Base-by-base conservation (phyloP, 2,888 invertebrate species). In the Scaptomyza tumidula region DNA sequence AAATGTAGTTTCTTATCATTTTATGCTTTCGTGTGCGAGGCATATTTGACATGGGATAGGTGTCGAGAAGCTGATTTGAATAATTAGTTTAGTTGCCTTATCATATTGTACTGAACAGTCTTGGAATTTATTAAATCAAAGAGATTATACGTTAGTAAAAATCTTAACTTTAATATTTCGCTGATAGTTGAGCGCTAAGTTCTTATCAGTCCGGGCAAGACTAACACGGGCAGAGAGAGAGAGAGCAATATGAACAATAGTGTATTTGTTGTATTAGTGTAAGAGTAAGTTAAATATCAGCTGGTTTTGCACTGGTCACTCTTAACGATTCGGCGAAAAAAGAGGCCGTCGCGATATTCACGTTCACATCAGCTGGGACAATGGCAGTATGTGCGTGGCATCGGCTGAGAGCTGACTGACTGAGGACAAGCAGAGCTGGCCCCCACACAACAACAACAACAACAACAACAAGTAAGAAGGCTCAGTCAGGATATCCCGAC, bases 361-460 rank as follows among this genome's bases (percentile, higher is more conserved):
- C 33, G 55, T 33, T 60, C 60, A 52, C 48, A 50, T 16, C 63
- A 67, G 64, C 61, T 73, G 78, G 41, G 9, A 14, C 39, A 39
- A 14, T 39, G 41, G 50, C 75, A 82, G 82, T 86, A 69, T 41
- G 65, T 64, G 80, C 83, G 83, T 88, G 86, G 83, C 86, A 82
- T 65, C 70, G 63, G 63, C 44, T 39, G 83, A 79, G 86, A 78
- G 79, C 74, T 50, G 87, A 80, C 82, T 61, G 63, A 29, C 41
- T 6, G 29, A 31, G 31, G 49, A 45, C 3, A 50, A 39, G 24
- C 41, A 39, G 19, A 39, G 31, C 45, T 55, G 31, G 52, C 56
- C 49, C 24, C 45, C 9, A 7, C 48, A 48, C 14, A 31, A 11
- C 14, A 48, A 1, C 27, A 27, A 24, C 13, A 27, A 45, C 24